phyloP scores from a whole-genome alignment of 37 sponge, comb jelly and placozoan genomes.

The Halisarca cf. caerulea region DNA sequence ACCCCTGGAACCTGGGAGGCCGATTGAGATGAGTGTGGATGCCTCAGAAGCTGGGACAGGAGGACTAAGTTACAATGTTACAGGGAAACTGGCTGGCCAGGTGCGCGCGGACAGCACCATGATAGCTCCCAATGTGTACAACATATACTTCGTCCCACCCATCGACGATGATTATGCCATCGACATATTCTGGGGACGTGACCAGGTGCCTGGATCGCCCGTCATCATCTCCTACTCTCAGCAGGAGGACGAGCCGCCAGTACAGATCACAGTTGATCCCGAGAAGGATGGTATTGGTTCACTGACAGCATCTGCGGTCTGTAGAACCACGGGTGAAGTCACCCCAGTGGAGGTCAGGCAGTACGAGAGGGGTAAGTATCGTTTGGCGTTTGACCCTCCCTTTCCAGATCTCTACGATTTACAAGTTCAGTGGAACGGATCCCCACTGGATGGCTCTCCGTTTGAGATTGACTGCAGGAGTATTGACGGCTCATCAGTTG shows the following conservation, averaged over 20 bases:
- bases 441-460: slow-evolving; percentile 55
- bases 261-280: slow-evolving; percentile 54
- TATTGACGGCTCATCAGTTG: not conserved
- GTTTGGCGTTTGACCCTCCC: slow-evolving; percentile 49
- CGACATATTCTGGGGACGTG: slow-evolving; percentile 39
- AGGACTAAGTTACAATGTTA: slow-evolving; percentile 8
- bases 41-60: slow-evolving; percentile 63
- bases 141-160: slow-evolving; percentile 44
- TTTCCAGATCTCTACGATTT: slow-evolving; percentile 42
- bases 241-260: slow-evolving; percentile 39
- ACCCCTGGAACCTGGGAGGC: slow-evolving; percentile 41
- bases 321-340: not conserved
- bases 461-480: slow-evolving; percentile 42
- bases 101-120: slow-evolving; percentile 25
- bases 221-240: slow-evolving; percentile 40
- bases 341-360: slow-evolving; percentile 40
- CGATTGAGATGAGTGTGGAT: slow-evolving; percentile 68
- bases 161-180: slow-evolving; percentile 40
- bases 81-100: slow-evolving; percentile 16
- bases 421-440: slow-evolving; percentile 44
- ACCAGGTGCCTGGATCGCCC: slow-evolving; percentile 53
- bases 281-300: not conserved
- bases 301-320: slow-evolving; percentile 40
- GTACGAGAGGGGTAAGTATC: slow-evolving; percentile 58
- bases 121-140: slow-evolving; percentile 24